These are phyloP conservation scores for Yponomeuta sedellus DNA, from an alignment of 2,888 invertebrate species.

Conservation along the genomic window DNA sequence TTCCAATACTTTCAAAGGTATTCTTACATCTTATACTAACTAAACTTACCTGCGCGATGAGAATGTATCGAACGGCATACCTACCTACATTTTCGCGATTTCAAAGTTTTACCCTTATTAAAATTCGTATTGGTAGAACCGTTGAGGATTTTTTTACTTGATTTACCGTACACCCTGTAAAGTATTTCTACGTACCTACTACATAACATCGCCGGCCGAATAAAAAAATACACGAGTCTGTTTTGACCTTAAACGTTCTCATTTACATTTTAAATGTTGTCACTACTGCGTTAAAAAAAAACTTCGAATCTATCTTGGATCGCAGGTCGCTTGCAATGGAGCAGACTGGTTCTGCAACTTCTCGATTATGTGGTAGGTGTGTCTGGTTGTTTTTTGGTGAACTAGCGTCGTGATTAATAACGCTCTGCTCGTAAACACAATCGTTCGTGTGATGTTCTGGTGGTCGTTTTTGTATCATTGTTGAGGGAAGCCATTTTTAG, in stretches of 20 bases:
- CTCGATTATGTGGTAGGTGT: slow-evolving; percentile 11
- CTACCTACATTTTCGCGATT: no score
- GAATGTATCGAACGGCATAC: no score
- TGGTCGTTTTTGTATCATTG: slow-evolving; percentile 8
- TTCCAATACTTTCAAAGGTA: no score
- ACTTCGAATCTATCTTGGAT: background rate
- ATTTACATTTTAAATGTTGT: slow-evolving; percentile 4
- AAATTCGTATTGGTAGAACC: no score
- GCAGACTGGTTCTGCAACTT: background rate
- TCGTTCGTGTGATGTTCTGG: background rate
- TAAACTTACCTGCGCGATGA: no score
- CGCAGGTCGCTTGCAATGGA: background rate
- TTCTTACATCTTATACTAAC: no score
- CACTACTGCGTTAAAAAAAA: background rate
- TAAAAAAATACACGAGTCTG: background rate
- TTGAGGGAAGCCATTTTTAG: slow-evolving; percentile 7
- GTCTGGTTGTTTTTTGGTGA: background rate
- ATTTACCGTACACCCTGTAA: no score
- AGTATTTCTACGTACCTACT: no score
- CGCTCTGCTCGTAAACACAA: slow-evolving; percentile 3
- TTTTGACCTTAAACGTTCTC: background rate
- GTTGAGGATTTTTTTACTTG: no score
- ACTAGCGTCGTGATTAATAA: slow-evolving; percentile 4
- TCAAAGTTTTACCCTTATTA: no score
- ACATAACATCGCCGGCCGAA: background rate